Percentiles rank a stretch among this genome's conserved stretches.
These are phyloP conservation scores for Lophochroa leadbeateri DNA, from an alignment of 2,113 vertebrate genomes.

Conservation along the genomic window DNA sequence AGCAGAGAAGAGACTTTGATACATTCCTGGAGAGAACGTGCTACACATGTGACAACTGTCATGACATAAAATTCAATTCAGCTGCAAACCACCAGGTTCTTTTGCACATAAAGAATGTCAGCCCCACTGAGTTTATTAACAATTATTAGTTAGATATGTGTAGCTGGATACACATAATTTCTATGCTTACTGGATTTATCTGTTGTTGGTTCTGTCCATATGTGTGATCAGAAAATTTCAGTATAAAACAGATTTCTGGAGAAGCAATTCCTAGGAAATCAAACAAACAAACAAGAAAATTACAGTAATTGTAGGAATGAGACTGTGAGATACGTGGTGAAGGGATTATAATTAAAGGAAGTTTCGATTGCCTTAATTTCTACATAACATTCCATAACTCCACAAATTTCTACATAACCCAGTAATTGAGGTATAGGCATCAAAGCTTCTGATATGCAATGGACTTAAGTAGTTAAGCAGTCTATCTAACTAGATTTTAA, in stretches of 20 bases:
- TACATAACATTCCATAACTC: neutral
- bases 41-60: neutral
- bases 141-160: neutral
- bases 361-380: neutral
- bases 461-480: neutral
- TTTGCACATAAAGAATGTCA: neutral
- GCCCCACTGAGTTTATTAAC: neutral
- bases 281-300: neutral
- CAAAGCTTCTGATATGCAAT: neutral
- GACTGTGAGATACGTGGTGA: neutral
- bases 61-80: neutral
- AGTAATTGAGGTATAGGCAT: neutral
- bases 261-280: conserved; percentile 27
- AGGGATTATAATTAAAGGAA: neutral
- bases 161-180: neutral
- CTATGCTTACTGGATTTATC: conserved; percentile 15
- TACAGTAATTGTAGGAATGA: neutral
- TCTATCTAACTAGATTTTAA: neutral
- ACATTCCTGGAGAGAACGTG: neutral
- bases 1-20: neutral
- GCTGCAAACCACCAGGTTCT: neutral
- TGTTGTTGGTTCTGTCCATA: neutral
- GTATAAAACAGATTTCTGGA: conserved; percentile 54
- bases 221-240: neutral
- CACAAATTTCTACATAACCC: neutral